Evolutionary conservation across 1,140 invertebrate species (phyloP), one percentile per base, ranked within the genome.

Genomic region (Drosophila teissieri): DNA sequence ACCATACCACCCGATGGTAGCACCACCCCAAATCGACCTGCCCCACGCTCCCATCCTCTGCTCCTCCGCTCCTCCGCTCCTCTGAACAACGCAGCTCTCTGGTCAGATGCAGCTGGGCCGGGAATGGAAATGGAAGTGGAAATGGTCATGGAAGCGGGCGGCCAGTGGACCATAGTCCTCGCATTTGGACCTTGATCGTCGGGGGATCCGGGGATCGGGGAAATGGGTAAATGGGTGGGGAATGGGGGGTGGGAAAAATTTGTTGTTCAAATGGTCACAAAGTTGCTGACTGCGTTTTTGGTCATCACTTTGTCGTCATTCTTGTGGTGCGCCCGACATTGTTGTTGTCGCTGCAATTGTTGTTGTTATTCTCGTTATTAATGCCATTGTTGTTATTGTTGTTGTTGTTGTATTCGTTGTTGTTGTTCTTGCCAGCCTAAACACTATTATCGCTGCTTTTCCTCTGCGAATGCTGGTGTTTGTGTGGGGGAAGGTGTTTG

Each of bases 231-330:
- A n/a, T n/a, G n/a, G n/a, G n/a, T n/a, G 14, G 24, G 12, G 8
- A 1, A 3, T 0, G 22, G 24, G 36, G 17, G 10, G 17, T n/a
- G 17, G 34, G 44, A 15, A 36, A 48, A 75, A 82, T 64, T 56
- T 80, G 77, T 61, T 84, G 81, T 55, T 74, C 64, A 85, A 85
- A 88, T 64, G 75, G 82, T 86, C 69, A 78, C 74, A 86, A 86
- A 86, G 82, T 86, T 86, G 82, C 82, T 86, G 83, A 88, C 82
- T 86, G 82, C 78, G 65, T 85, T 85, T 85, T 73, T 69, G 78
- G 78, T 76, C 83, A 82, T 88, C 75, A 86, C 85, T 82, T 88
- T 78, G 79, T 76, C 75, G 83, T 88, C 83, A 88, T 86, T 86
- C 64, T 79, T 86, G 82, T 65, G 83, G 83, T 68, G 45, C 61